Evolutionary conservation across 2,888 invertebrate species (phyloP).

Genomic region (Campaea margaritaria): DNA sequence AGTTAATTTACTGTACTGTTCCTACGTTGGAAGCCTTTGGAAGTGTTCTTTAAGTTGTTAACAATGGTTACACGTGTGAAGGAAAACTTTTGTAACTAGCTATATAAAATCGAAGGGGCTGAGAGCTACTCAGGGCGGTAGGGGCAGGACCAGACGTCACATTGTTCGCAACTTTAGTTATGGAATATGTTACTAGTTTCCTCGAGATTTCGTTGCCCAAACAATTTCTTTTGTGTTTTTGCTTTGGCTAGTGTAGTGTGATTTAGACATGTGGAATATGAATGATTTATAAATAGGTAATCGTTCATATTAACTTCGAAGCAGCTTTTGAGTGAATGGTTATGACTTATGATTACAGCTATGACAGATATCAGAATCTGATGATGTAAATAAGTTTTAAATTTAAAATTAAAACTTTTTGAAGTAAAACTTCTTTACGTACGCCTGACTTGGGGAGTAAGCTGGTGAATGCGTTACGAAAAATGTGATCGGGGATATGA

Average conservation of each 20-base stretch:
- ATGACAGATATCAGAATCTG: too few relatives aligned
- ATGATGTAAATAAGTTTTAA: too few relatives aligned
- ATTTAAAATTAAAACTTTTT: too few relatives aligned
- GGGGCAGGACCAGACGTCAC: constrained; percentile 27
- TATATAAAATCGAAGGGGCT: constrained; percentile 27
- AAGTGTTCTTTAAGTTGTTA: constrained; percentile 29
- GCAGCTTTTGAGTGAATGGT: too few relatives aligned
- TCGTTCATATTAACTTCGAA: too few relatives aligned
- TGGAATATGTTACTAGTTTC: constrained; percentile 24
- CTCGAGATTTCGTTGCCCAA: constrained; percentile 11
- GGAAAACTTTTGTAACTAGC: constrained; percentile 25
- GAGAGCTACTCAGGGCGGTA: constrained; percentile 17
- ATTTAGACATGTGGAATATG: too few relatives aligned
- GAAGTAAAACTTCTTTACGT: too few relatives aligned
- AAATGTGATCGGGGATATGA: too few relatives aligned
- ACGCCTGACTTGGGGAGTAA: too few relatives aligned
- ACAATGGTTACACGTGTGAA: constrained; percentile 32
- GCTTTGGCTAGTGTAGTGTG: not conserved
- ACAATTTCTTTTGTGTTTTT: constrained; percentile 27
- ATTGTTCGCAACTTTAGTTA: constrained; percentile 25
- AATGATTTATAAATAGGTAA: too few relatives aligned
- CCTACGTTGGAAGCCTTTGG: constrained; percentile 7
- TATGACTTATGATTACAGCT: too few relatives aligned
- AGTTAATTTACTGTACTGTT: constrained; percentile 14
- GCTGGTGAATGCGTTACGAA: too few relatives aligned